These are phyloP conservation scores for Andrena haemorrhoa DNA, from an alignment of 2,888 invertebrate genomes.

Conservation along the genomic window DNA sequence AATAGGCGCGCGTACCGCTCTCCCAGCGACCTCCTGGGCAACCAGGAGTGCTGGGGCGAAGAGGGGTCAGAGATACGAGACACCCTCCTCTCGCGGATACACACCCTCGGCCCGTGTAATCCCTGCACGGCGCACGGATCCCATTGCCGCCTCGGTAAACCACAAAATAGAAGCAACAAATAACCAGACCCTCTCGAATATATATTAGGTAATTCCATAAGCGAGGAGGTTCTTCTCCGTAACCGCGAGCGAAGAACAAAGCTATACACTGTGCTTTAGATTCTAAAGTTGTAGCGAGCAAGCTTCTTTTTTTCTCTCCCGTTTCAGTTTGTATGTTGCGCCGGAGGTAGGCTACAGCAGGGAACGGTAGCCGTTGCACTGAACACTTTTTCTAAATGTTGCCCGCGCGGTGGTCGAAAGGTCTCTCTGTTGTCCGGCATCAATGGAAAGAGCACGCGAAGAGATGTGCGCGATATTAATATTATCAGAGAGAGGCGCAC, in stretches of 20 bases:
- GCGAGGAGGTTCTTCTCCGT: no score
- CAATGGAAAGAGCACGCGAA: background rate
- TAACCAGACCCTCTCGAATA: background rate
- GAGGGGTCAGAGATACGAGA: constrained; percentile 63
- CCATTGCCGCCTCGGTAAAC: constrained; percentile 57
- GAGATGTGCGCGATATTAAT: constrained; percentile 39
- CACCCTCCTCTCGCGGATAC: constrained; percentile 56
- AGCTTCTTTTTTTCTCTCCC: no score
- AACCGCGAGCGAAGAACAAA: background rate
- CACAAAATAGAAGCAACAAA: constrained; percentile 43
- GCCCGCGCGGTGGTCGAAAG: no score
- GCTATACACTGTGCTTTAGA: no score
- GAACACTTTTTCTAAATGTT: background rate
- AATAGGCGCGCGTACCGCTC: constrained; percentile 64
- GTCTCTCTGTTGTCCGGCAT: background rate
- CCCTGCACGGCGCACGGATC: constrained; percentile 56
- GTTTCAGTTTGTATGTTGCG: no score
- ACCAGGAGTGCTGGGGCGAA: constrained; percentile 28
- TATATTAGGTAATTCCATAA: constrained; percentile 15
- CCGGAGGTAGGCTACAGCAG: no score
- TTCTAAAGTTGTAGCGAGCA: no score
- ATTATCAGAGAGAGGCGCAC: constrained; percentile 38
- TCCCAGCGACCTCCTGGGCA: constrained; percentile 45
- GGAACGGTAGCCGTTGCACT: background rate
- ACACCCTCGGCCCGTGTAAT: constrained; percentile 56